Percentiles rank a stretch among this genome's conserved stretches.
Conservation (phyloP, 1,140 invertebrate genomes). For the Mycetomoellerius zeteki region DNA sequence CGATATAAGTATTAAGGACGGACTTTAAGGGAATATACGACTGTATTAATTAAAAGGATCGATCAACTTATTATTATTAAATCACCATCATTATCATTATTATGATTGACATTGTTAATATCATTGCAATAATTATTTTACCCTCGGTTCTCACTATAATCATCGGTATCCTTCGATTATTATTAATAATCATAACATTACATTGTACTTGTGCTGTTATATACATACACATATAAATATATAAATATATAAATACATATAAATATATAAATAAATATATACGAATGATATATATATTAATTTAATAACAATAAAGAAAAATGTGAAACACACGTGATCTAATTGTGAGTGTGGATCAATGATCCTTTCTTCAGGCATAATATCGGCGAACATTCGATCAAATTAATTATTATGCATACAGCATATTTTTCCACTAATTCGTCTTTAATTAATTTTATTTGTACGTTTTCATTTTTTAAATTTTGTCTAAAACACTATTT, state of each 20-base stretch:
- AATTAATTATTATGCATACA: background rate
- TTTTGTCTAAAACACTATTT: conserved; percentile 37
- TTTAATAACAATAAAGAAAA: conserved; percentile 86
- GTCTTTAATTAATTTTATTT: conserved; percentile 40
- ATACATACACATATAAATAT: conserved; percentile 82
- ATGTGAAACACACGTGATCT: conserved; percentile 74
- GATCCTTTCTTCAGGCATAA: conserved; percentile 57
- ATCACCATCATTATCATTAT: conserved; percentile 70
- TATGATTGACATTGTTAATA: conserved; percentile 46
- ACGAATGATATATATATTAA: conserved; percentile 81
- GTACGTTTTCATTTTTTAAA: background rate
- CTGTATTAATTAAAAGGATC: conserved; percentile 59
- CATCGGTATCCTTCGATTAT: conserved; percentile 83
- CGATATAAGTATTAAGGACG: conserved; percentile 75
- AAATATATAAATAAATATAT: conserved; percentile 69
- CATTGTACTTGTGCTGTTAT: conserved; percentile 86
- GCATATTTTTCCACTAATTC: conserved; percentile 5
- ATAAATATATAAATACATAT: conserved; percentile 74
- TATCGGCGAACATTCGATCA: conserved; percentile 22
- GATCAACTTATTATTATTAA: conserved; percentile 78
- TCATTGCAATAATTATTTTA: conserved; percentile 69
- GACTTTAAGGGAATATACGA: conserved; percentile 59
- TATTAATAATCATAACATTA: conserved; percentile 85
- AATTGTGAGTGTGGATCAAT: conserved; percentile 63
- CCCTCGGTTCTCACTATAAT: conserved; percentile 80